Percentiles rank a stretch among this genome's conserved stretches.
These are phyloP conservation scores for Hafferia zeledoni DNA, from an alignment of 2,797 vertebrate genomes.

Conservation along the genomic window DNA sequence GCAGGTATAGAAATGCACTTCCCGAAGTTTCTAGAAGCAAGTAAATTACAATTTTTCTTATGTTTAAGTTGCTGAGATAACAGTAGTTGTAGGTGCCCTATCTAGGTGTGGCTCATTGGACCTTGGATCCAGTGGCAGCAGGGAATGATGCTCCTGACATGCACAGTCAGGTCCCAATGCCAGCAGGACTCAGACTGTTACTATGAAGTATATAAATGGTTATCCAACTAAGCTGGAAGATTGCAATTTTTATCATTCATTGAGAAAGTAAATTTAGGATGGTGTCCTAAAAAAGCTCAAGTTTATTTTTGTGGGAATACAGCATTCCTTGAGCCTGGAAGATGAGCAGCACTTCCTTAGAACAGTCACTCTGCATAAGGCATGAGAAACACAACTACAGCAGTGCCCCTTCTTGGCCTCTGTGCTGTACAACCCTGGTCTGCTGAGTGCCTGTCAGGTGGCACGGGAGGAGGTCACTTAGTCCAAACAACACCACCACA, in stretches of 20 bases:
- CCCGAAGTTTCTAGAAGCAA: not conserved
- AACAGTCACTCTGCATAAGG: not conserved
- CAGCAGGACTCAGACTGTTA: not conserved
- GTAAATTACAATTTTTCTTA: not conserved
- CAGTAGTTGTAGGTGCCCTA: not conserved
- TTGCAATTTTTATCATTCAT: not conserved
- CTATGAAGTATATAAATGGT: not conserved
- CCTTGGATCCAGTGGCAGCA: not conserved
- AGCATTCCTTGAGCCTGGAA: not conserved
- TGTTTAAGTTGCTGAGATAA: not conserved
- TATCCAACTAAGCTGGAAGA: not conserved
- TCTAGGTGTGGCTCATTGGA: not conserved
- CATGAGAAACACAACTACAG: not conserved
- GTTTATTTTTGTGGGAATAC: not conserved
- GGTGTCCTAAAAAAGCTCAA: not conserved
- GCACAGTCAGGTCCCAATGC: not conserved
- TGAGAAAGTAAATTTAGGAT: not conserved
- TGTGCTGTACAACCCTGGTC: rapidly evolving
- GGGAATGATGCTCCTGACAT: not conserved
- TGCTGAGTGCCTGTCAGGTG: rapidly evolving
- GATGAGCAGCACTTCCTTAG: not conserved
- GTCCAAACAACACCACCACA: not conserved
- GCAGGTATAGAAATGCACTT: not conserved
- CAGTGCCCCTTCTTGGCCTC: not conserved
- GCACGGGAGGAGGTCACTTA: not conserved